Conservation (phyloP, 2,113 vertebrate species). For the Axis porcinus region DNA sequence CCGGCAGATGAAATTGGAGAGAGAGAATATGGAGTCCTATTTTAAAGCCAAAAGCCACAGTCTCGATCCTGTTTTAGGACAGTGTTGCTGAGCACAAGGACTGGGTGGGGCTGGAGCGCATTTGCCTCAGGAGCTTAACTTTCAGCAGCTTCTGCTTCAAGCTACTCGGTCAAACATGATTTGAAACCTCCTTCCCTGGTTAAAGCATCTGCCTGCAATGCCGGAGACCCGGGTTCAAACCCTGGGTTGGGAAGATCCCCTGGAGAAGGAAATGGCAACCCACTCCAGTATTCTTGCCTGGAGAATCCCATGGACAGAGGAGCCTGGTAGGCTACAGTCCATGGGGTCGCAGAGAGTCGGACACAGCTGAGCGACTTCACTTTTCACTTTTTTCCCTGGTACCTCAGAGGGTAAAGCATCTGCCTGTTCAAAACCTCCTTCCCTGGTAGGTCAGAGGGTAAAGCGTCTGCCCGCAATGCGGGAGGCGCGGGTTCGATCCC, state of each 20-base stretch:
- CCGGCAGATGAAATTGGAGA: background rate
- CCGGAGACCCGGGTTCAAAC: rapidly evolving
- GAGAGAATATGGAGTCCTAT: background rate
- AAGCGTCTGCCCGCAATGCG: background rate
- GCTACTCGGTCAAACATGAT: rapidly evolving
- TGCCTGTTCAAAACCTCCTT: background rate
- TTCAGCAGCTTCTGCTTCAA: background rate
- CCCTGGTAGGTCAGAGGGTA: background rate
- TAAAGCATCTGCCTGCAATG: background rate
- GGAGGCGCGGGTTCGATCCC: rapidly evolving
- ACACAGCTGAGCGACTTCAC: no score
- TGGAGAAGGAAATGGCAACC: background rate
- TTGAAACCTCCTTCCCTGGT: background rate
- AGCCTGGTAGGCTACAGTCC: background rate
- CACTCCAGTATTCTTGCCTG: background rate
- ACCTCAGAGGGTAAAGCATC: no score
- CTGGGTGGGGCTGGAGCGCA: background rate
- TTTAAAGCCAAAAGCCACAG: background rate
- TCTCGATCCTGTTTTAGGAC: background rate
- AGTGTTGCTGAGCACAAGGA: background rate
- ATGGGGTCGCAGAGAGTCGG: background rate
- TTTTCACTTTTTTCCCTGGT: no score
- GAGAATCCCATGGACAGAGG: background rate
- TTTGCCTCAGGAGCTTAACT: background rate
- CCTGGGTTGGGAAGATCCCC: rapidly evolving